Conservation (phyloP, 2,113 vertebrate species). For the Tylochromis polylepis region DNA sequence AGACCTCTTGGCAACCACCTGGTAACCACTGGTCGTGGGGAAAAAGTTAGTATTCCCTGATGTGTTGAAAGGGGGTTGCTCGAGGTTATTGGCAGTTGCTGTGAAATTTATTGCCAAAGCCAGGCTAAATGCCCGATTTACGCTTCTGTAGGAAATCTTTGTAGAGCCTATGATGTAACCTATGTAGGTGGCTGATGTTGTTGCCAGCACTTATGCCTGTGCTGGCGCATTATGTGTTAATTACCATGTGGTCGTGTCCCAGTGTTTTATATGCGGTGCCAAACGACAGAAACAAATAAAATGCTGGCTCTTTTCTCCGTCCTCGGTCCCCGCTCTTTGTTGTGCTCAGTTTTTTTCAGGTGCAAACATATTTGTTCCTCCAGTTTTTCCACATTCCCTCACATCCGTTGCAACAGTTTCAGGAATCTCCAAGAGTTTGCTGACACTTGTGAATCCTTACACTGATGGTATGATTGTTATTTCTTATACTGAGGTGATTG, state of each 20-base stretch:
- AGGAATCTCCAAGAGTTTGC: not conserved
- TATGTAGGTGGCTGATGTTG: not conserved
- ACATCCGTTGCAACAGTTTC: rapidly evolving
- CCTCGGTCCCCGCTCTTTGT: not conserved
- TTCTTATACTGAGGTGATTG: not conserved
- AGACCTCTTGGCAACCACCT: not conserved
- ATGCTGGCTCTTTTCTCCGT: not conserved
- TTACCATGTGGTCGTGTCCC: not conserved
- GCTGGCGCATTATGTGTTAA: not conserved
- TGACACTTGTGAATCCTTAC: not conserved
- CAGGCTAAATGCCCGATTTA: not conserved
- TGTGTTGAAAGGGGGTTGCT: not conserved
- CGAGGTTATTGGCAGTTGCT: not conserved
- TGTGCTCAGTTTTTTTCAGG: not conserved
- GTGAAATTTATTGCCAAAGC: not conserved
- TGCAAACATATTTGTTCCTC: not conserved
- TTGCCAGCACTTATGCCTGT: not conserved
- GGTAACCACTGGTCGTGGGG: not conserved
- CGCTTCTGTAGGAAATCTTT: not conserved
- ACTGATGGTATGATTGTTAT: not conserved
- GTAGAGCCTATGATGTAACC: not conserved
- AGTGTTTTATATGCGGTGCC: not conserved
- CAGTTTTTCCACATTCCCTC: not conserved
- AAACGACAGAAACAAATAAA: not conserved
- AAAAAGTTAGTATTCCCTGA: not conserved